Evolutionary conservation across 2,797 vertebrate species (phyloP).

Genomic region (Pseudotriccus pelzelni): DNA sequence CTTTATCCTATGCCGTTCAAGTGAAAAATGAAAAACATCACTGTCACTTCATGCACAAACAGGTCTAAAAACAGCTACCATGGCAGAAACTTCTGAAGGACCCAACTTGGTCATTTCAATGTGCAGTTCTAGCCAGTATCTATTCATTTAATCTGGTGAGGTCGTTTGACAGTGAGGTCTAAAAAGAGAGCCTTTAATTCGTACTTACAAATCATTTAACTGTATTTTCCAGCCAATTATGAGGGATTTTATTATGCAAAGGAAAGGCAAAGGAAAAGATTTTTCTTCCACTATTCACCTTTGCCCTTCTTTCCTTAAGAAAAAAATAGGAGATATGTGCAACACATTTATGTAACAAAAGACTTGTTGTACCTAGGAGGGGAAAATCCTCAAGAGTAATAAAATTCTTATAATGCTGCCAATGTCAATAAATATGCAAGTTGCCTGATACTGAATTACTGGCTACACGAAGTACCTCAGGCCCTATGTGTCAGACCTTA

Average conservation of each 20-base stretch:
- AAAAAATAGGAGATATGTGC: neutral
- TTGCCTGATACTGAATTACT: neutral
- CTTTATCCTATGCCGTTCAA: neutral
- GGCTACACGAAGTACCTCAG: neutral
- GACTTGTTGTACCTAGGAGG: neutral
- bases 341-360: conserved; percentile 3
- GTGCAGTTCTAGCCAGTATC: neutral
- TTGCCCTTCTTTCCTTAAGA: neutral
- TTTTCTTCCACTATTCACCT: neutral
- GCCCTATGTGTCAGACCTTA: neutral
- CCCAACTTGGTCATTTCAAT: neutral
- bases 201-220: neutral
- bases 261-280: neutral
- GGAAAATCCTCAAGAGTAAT: neutral
- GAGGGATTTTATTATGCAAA: conserved; percentile 12
- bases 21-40: neutral
- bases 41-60: neutral
- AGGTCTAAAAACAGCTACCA: neutral
- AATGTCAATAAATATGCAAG: neutral
- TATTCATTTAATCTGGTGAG: neutral
- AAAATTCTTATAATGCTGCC: neutral
- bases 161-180: neutral
- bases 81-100: neutral
- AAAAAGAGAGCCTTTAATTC: neutral
- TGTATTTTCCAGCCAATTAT: neutral